Conservation (phyloP, 2,113 vertebrate genomes). For the Corythornis madagascariensis region DNA sequence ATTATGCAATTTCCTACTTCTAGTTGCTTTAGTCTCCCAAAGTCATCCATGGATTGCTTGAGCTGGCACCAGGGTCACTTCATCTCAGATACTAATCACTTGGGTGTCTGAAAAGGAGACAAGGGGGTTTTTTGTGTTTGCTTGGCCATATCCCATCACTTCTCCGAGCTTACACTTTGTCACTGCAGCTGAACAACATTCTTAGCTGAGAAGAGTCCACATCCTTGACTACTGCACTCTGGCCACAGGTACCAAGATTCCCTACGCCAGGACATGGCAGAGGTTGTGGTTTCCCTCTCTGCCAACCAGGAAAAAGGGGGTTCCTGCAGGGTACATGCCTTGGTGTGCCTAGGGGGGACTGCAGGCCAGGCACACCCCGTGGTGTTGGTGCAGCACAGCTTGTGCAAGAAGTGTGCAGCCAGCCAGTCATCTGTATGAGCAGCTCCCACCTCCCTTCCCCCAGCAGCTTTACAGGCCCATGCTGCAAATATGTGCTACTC, state of each 20-base stretch:
- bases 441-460: constrained; percentile 26
- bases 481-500: not conserved
- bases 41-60: not conserved
- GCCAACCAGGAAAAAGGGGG: not conserved
- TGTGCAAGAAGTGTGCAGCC: not conserved
- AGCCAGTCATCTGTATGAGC: not conserved
- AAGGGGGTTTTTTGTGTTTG: not conserved
- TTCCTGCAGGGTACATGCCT: not conserved
- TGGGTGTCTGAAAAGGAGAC: not conserved
- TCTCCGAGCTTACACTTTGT: not conserved
- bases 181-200: not conserved
- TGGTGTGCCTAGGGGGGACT: not conserved
- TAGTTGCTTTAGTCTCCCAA: not conserved
- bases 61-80: not conserved
- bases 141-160: not conserved
- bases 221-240: not conserved
- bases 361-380: not conserved
- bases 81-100: not conserved
- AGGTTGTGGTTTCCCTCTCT: not conserved
- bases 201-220: not conserved
- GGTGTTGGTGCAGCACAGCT: not conserved
- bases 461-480: not conserved
- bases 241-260: not conserved
- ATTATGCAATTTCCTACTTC: not conserved
- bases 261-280: not conserved